These are phyloP conservation scores for Melieria crassipennis DNA, from an alignment of 2,888 invertebrate species.

Conservation along the genomic window DNA sequence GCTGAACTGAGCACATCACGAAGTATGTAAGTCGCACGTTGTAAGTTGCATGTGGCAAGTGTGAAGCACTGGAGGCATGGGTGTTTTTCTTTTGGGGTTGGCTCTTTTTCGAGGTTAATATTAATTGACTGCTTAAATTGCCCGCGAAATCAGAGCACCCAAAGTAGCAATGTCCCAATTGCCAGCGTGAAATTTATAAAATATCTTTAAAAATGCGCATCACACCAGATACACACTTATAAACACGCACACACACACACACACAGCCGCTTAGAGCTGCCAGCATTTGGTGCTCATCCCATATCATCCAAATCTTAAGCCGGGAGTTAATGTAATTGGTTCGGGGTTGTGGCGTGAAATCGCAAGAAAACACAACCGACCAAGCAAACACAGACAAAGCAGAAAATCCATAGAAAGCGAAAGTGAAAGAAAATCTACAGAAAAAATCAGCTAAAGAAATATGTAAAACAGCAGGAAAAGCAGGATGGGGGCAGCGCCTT, in stretches of 20 bases:
- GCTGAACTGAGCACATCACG: too few species aligned
- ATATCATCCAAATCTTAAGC: constrained; percentile 3
- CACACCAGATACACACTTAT: not conserved
- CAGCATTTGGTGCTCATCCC: not conserved
- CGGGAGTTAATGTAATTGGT: constrained; percentile 15
- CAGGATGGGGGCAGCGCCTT: too few species aligned
- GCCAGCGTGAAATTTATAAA: not conserved
- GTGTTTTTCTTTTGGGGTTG: not conserved
- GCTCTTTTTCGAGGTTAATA: not conserved
- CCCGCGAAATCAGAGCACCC: not conserved
- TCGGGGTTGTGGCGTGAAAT: not conserved
- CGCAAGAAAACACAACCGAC: not conserved
- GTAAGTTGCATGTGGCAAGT: too few species aligned
- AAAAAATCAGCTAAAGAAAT: not conserved
- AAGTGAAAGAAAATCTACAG: not conserved
- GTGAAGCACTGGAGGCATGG: too few species aligned
- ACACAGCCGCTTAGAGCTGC: not conserved
- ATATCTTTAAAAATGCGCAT: not conserved
- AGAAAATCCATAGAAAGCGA: not conserved
- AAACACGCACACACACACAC: not conserved
- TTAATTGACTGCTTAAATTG: constrained; percentile 1
- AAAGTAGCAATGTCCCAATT: not conserved
- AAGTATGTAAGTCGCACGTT: too few species aligned
- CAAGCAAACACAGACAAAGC: too few species aligned
- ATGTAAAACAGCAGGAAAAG: too few species aligned